Evolutionary conservation across 64 coral and sea anemone genomes (phyloP).

Genomic region (Dendrophyllia cribrosa): DNA sequence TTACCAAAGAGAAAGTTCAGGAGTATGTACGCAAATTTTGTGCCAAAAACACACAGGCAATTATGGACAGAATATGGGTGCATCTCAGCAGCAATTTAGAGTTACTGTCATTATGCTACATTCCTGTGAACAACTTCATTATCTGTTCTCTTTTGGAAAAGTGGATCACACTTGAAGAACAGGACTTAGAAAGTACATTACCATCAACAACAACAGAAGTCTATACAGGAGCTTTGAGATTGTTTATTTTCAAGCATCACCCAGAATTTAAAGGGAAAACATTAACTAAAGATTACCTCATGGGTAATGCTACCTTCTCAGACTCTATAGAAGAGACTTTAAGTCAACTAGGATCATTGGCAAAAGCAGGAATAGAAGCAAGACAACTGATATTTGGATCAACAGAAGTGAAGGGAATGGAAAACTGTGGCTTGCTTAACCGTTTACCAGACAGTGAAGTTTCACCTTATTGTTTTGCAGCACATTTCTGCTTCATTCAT

Average conservation of each 20-base stretch:
- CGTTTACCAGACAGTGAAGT: slow-evolving; percentile 38
- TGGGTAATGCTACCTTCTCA: neutral
- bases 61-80: slow-evolving; percentile 14
- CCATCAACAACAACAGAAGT: slow-evolving; percentile 51
- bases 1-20: slow-evolving; percentile 38
- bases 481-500: slow-evolving; percentile 13
- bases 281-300: neutral
- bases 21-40: slow-evolving; percentile 27
- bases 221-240: slow-evolving; percentile 35
- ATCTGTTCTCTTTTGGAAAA: slow-evolving; percentile 65
- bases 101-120: slow-evolving; percentile 58
- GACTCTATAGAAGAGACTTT: slow-evolving; percentile 5
- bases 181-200: neutral
- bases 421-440: slow-evolving; percentile 24
- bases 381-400: slow-evolving; percentile 55
- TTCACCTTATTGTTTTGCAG: slow-evolving; percentile 7
- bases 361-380: slow-evolving; percentile 21
- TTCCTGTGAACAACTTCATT: slow-evolving; percentile 67
- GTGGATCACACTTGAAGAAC: neutral
- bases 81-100: slow-evolving; percentile 55
- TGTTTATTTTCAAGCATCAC: slow-evolving; percentile 53
- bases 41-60: neutral
- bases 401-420: slow-evolving; percentile 16
- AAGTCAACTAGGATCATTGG: slow-evolving; percentile 28
- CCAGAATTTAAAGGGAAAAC: slow-evolving; percentile 20